Base-by-base conservation (phyloP, 92 coral and sea anemone species). In the Phenganax subtilis region DNA sequence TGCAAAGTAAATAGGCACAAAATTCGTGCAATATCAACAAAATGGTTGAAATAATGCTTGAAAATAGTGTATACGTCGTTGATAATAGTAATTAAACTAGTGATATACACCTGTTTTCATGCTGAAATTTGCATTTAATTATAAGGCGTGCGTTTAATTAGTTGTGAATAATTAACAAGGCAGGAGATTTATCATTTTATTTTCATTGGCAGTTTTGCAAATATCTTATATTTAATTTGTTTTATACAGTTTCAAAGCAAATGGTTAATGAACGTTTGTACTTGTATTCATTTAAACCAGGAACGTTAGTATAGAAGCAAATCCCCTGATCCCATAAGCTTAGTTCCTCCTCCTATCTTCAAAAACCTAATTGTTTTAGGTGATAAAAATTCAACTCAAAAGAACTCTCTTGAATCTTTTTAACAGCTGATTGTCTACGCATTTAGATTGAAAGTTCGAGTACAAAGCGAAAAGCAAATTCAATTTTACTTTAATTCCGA, bases 91-190 rank as follows among this genome's bases (percentile, higher is more conserved):
- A 66, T 66, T 66, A 9, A 27, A 66, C 31, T 66, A 6, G 47
- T 29, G 31, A 66, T 25, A 25, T 66, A 47, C 72, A 66, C 72
- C 72, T 66, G 72, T 66, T 66, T 29, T 12, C 20, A 25, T 25
- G 72, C 72, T 66, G 72, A 66, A 66, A 66, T 66, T 66, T 66
- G 72, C 72, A 66, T 66, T 12, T 51, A 66, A 66, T 66, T 25
- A 27, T 66, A 66, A 20, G 6, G 47, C 0, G 51, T 66, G 31
- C 51, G 2, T 66, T 66, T 12, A 29, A 66, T 66, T 61, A 61
- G 25, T 17, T 17, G 25, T 61, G 67, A 61, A 61, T 61, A 15
- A 61, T 61, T 61, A 61, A 58, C 3, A 1, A 12, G 1, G 2
- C 17, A n/a, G 15, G 3, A 2, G 14, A 12, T 12, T 58, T n/a